These are phyloP conservation scores for Pachycephus smyrnensis DNA, from an alignment of 2,888 invertebrate genomes.

Conservation along the genomic window DNA sequence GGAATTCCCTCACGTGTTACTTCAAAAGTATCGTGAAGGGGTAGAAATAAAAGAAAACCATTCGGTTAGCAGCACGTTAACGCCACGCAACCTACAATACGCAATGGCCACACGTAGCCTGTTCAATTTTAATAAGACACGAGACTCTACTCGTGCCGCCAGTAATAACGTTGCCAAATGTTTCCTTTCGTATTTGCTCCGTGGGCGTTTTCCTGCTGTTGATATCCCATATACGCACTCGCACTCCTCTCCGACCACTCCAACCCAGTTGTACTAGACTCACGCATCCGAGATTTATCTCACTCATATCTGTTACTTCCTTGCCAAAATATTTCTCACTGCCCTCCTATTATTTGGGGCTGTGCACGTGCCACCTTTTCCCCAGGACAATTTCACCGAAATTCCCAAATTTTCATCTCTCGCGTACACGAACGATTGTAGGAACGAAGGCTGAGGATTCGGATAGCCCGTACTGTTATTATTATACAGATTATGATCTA, in stretches of 20 bases:
- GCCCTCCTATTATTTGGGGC: slow-evolving; percentile 22
- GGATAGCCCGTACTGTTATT: background rate
- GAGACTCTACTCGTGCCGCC: slow-evolving; percentile 14
- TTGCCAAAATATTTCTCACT: slow-evolving; percentile 46
- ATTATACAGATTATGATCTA: background rate
- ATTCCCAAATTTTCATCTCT: slow-evolving; percentile 1
- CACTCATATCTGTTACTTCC: slow-evolving; percentile 52
- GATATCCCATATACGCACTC: background rate
- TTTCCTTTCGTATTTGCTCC: slow-evolving; percentile 22
- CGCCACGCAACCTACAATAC: slow-evolving; percentile 1
- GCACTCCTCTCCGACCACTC: background rate
- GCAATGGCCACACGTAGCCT: slow-evolving; percentile 21
- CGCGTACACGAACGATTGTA: background rate
- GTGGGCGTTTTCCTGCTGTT: background rate
- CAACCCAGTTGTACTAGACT: slow-evolving; percentile 41
- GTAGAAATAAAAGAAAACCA: background rate
- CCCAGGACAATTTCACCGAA: background rate
- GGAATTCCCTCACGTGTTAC: background rate
- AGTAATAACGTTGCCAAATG: slow-evolving; percentile 45
- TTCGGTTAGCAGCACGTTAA: background rate
- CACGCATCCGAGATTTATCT: slow-evolving; percentile 61
- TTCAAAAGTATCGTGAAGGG: background rate
- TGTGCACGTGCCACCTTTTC: slow-evolving; percentile 2
- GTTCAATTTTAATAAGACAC: slow-evolving; percentile 39
- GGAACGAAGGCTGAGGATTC: too few relatives aligned